Base-by-base conservation (phyloP, 2,113 vertebrate genomes). In the Tringa solitaria region DNA sequence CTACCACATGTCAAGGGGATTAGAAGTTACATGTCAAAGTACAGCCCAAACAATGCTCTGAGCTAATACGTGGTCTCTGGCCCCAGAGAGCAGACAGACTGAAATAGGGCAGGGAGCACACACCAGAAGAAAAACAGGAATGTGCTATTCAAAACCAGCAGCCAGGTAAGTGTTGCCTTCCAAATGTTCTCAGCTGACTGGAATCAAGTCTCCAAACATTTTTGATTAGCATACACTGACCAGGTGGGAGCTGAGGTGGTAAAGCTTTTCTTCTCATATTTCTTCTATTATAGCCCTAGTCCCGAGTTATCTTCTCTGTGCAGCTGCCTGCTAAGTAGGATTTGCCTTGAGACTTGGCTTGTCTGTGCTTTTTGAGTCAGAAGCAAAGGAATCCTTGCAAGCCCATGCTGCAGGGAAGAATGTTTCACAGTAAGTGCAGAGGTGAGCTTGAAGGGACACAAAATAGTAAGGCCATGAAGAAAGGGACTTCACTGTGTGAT, bases 111-210 rank as follows among this genome's bases (percentile, higher is more conserved):
- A 61, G 27, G 41, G n/a, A 84, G 12, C 9, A 54, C 32, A 45
- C 57, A 46, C 2, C 30, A 46, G 41, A 60, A 73, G n/a, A 89
- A 12, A 69, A 74, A 8, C 12, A 7, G 8, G 23, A 60, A 87
- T 27, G 9, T 75, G 8, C 15, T 15, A 14, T 23, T 84, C 60
- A 78, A 87, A 85, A 11, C 14, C 22, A 73, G 26, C 11, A 64
- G 5, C 27, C 46, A 63, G 37, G 24, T 16, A 54, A 81, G 4
- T 0, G 0, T 28, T 70, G 41, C 22, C 69, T 64, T 83, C 39
- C 14, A 39, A 18, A 23, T 4, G 26, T 24, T 81, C 64, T 81
- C 68, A 89, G n/a, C 41, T 70, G n/a, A 14, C 22, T 88, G 72
- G n/a, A 73, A 86, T 77, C 32, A 84, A 65, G 5, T 24, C 12